A percentile compares a stretch with the other conserved stretches of the same genome.
Evolutionary conservation across 2,113 vertebrate genomes (phyloP).

Genomic region (Hucho hucho): DNA sequence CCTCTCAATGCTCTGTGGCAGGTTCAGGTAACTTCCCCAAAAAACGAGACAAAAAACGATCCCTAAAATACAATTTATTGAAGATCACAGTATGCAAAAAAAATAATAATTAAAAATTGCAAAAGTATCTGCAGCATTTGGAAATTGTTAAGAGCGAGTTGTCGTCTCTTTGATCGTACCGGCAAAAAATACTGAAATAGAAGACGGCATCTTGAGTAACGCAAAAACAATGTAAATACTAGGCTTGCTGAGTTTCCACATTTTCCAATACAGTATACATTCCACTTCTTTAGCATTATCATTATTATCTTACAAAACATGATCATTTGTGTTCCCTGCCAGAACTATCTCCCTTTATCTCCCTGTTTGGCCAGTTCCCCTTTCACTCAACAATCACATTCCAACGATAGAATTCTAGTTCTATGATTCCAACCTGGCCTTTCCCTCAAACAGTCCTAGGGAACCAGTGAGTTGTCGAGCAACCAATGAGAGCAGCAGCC

Average conservation of each 20-base stretch:
- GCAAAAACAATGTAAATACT: neutral
- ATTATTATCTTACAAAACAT: too few species aligned
- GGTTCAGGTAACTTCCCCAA: neutral
- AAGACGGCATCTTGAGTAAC: too few species aligned
- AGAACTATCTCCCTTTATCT: neutral
- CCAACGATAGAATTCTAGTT: too few species aligned
- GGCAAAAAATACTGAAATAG: conserved; percentile 1
- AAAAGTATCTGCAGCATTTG: conserved; percentile 16
- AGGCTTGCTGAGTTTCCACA: neutral
- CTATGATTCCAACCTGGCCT: neutral
- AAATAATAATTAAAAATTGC: conserved; percentile 22
- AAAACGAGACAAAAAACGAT: neutral
- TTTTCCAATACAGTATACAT: neutral
- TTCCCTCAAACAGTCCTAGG: neutral
- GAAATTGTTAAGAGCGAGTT: conserved; percentile 10
- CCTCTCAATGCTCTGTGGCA: neutral
- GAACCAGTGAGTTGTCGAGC: conserved; percentile 6
- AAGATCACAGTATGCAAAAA: conserved; percentile 35
- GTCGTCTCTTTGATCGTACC: neutral
- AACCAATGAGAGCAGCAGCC: conserved; percentile 11
- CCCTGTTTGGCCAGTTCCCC: neutral
- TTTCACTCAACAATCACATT: conserved; percentile 4
- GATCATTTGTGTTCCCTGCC: neutral
- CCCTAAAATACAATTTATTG: conserved; percentile 43
- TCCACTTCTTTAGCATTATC: neutral